Evolutionary conservation across 2,888 invertebrate species (phyloP), one percentile per base, ranked within the genome.

Genomic region (Torymus texanus): DNA sequence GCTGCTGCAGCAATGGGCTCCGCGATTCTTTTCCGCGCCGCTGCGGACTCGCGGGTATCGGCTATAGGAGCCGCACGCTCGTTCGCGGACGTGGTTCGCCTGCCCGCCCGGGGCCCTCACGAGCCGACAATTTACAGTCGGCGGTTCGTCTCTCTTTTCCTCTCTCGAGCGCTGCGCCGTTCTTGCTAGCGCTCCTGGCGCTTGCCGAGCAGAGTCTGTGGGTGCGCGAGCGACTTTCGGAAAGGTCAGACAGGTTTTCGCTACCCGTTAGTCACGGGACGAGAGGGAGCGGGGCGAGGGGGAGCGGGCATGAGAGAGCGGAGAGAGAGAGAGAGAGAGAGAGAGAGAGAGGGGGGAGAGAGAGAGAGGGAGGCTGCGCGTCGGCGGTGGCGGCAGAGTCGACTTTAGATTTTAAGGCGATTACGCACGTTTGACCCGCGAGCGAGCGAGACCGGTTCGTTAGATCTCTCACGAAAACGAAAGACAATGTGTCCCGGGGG

Each of bases 201-300:
- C 29, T 29, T 29, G 29, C 4, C 29, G 29, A 29, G 29, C 29
- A 29, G 55, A 16, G 41, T 8, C 16, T 63, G 50, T 29, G 29
- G 29, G 29, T 16, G 73, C 41, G 56, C 82, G 83, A 84, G 85
- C 85, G 84, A 83, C 82, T 87, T 86, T 84, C 81, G 85, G 84
- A 86, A 86, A 86, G 84, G 85, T 85, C 83, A 84, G 84, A 84
- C 83, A 82, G 84, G 83, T 83, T 85, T 84, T 83, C 81, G 84
- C 85, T 85, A 83, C 83, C 84, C 85, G 83, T 82, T 84, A 83
- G 81, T 80, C 83, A 82, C 29, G 29, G 29, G 29, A 29, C 29
- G 24, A 24, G 2, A 70, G 73, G 51, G 59, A 53, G n/a, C n/a
- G n/a, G n/a, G n/a, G n/a, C n/a, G 21, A 21, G 21, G 21, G 21